phyloP scores from a whole-genome alignment of 2,888 invertebrate genomes.

The Aspidiotus rigidus region DNA sequence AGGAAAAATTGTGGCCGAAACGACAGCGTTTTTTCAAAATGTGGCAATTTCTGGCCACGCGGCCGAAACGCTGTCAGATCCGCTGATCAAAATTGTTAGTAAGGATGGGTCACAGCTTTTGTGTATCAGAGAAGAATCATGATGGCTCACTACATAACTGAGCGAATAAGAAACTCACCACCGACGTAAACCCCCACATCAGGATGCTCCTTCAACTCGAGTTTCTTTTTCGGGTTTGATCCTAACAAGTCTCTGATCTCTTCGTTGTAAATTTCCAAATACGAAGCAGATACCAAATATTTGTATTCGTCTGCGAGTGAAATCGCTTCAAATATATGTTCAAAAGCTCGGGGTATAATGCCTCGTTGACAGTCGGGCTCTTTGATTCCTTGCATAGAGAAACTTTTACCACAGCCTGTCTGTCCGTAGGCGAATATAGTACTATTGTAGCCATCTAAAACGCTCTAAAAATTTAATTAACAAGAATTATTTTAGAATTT shows the following conservation, averaged over 20 bases:
- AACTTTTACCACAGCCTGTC: conserved; percentile 85
- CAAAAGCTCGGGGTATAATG: conserved; percentile 70
- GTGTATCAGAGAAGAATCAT: too few species aligned
- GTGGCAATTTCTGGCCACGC: too few species aligned
- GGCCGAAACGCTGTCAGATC: too few species aligned
- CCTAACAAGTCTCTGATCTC: conserved; percentile 63
- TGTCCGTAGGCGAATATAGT: conserved; percentile 91
- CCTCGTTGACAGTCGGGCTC: conserved; percentile 47
- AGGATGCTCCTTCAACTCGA: conserved; percentile 59
- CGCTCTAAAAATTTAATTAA: conserved; percentile 50
- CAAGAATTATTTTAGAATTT: background rate
- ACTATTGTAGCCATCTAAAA: conserved; percentile 83
- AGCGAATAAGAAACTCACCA: conserved; percentile 43
- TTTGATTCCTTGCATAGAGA: conserved; percentile 71
- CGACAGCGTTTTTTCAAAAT: too few species aligned
- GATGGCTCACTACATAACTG: background rate
- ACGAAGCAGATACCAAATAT: conserved; percentile 67
- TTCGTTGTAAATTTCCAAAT: conserved; percentile 78
- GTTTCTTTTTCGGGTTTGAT: conserved; percentile 49
- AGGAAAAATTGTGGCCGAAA: too few species aligned
- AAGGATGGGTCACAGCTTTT: too few species aligned
- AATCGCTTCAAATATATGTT: conserved; percentile 80
- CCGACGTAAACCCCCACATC: conserved; percentile 57
- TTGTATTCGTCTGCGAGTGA: conserved; percentile 59
- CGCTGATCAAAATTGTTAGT: too few species aligned